Percentiles rank a stretch among this genome's conserved stretches.
Conservation (phyloP, 1,140 invertebrate genomes). For the Tetranychus urticae region DNA sequence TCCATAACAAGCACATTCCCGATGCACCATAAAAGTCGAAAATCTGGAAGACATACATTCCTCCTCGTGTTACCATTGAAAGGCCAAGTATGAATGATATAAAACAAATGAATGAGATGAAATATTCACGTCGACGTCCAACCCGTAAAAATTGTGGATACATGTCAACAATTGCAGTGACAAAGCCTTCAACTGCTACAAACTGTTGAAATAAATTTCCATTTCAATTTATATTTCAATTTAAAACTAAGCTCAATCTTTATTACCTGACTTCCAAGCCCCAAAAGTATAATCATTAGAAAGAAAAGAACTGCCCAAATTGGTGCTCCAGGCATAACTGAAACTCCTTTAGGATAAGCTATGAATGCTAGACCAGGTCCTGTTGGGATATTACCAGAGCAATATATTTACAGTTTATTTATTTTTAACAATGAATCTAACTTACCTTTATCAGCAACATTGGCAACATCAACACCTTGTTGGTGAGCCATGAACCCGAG, state of each 20-base stretch:
- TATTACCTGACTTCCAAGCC: slow-evolving; percentile 30
- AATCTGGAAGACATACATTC: slow-evolving; percentile 42
- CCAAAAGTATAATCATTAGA: slow-evolving; percentile 33
- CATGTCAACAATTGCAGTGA: slow-evolving; percentile 42
- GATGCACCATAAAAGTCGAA: slow-evolving; percentile 43
- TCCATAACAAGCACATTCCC: slow-evolving; percentile 40
- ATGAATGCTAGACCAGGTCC: slow-evolving; percentile 33
- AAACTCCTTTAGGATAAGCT: slow-evolving; percentile 29
- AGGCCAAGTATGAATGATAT: slow-evolving; percentile 37
- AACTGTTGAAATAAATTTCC: slow-evolving; percentile 31
- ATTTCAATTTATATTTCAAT: not conserved
- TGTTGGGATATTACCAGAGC: slow-evolving; percentile 5
- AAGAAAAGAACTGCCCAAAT: slow-evolving; percentile 32
- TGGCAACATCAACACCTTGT: slow-evolving; percentile 19
- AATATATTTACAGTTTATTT: slow-evolving; percentile 17
- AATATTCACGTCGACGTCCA: slow-evolving; percentile 27
- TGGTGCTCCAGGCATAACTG: slow-evolving; percentile 22
- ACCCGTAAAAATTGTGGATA: slow-evolving; percentile 36
- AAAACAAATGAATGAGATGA: slow-evolving; percentile 32
- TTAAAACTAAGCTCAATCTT: not conserved
- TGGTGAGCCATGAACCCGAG: slow-evolving; percentile 23
- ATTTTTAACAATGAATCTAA: slow-evolving; percentile 9
- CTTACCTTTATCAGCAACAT: slow-evolving; percentile 11
- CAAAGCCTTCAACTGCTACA: slow-evolving; percentile 51
- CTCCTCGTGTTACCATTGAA: slow-evolving; percentile 42